Evolutionary conservation across 2,888 invertebrate genomes (phyloP).

Genomic region (Pyrrhia umbra): DNA sequence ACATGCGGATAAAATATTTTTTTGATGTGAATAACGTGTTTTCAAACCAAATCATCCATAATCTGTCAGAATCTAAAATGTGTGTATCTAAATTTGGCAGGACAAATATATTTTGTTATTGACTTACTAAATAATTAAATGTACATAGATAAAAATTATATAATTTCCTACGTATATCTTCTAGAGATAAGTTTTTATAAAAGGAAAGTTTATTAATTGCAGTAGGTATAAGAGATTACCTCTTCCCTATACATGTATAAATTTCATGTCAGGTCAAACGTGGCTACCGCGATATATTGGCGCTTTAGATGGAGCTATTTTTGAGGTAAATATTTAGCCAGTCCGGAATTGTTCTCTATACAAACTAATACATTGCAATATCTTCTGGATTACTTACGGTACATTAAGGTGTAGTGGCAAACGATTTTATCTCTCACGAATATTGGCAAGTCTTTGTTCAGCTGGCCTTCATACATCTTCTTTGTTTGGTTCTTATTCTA

Average conservation of each 20-base stretch:
- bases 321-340: conserved; percentile 44
- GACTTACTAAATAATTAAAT: no score
- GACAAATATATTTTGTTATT: no score
- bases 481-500: conserved; percentile 43
- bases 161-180: no score
- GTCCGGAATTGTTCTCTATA: conserved; percentile 21
- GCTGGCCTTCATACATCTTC: conserved; percentile 39
- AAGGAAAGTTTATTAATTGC: conserved; percentile 3
- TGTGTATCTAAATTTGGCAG: no score
- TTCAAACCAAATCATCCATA: no score
- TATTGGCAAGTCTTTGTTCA: conserved; percentile 44
- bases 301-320: conserved; percentile 26
- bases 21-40: no score
- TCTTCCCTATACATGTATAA: background rate
- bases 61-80: no score
- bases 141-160: no score
- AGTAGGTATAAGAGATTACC: background rate
- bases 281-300: background rate
- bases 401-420: conserved; percentile 25
- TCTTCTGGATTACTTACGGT: conserved; percentile 32
- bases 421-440: conserved; percentile 32
- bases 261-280: conserved; percentile 11
- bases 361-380: conserved; percentile 6
- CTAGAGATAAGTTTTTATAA: background rate
- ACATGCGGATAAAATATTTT: no score